These are phyloP conservation scores for Drosophila seclusa DNA, from an alignment of 2,888 invertebrate genomes.

Conservation along the genomic window DNA sequence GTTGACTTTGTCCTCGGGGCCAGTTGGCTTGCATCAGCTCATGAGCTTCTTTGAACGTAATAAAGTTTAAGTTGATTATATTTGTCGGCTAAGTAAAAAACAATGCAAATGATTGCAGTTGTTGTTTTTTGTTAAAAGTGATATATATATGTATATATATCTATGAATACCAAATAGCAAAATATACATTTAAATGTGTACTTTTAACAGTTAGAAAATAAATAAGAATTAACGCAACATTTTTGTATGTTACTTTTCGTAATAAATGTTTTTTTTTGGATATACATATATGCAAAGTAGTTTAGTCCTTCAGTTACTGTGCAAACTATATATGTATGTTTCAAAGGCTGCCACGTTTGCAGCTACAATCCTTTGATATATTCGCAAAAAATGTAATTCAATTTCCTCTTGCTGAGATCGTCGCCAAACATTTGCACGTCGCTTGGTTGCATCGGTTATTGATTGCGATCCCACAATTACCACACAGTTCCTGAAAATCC, in stretches of 20 bases:
- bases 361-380: slow-evolving; percentile 38
- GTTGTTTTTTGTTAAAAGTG: not conserved
- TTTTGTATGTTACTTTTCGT: not conserved
- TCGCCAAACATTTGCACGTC: slow-evolving; percentile 18
- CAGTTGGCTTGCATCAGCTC: slow-evolving; percentile 40
- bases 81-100: slow-evolving; percentile 8
- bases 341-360: not conserved
- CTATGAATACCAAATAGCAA: not conserved
- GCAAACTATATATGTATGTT: not conserved
- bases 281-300: not conserved
- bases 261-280: not conserved
- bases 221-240: not conserved
- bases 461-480: slow-evolving; percentile 58
- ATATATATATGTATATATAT: not conserved
- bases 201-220: not conserved
- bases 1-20: slow-evolving; percentile 39
- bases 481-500: slow-evolving; percentile 35
- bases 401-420: slow-evolving; percentile 52
- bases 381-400: slow-evolving; percentile 66
- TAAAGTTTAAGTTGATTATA: slow-evolving; percentile 50
- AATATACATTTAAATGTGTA: not conserved
- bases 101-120: slow-evolving; percentile 29
- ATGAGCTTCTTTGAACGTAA: slow-evolving; percentile 51
- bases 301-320: not conserved
- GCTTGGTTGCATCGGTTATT: slow-evolving; percentile 44